phyloP scores from a whole-genome alignment of 2,797 vertebrate genomes.

The Rhadinocentrus ornatus region DNA sequence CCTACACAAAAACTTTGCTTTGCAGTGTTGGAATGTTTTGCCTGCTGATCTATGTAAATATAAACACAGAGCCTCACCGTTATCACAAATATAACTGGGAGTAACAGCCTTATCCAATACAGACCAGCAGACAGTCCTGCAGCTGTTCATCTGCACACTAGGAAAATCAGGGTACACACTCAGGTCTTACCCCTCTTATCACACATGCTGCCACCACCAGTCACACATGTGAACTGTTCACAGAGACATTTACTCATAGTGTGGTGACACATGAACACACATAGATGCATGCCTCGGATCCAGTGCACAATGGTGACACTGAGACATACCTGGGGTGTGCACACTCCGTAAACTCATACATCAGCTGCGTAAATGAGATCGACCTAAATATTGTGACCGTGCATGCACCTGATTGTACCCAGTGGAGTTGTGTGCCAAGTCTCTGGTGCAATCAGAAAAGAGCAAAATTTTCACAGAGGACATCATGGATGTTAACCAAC shows the following conservation, averaged over 20 bases:
- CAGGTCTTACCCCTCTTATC: slow-evolving; percentile 61
- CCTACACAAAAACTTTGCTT: slow-evolving; percentile 40
- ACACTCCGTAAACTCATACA: slow-evolving; percentile 15
- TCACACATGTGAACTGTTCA: slow-evolving; percentile 60
- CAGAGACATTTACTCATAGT: slow-evolving; percentile 61
- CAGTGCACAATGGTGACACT: slow-evolving; percentile 35
- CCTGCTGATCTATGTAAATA: slow-evolving; percentile 67
- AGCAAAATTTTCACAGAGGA: slow-evolving; percentile 36
- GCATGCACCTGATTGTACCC: slow-evolving; percentile 37
- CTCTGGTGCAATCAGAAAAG: slow-evolving; percentile 28
- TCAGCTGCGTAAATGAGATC: slow-evolving; percentile 17
- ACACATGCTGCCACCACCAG: slow-evolving; percentile 64
- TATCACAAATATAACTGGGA: slow-evolving; percentile 69
- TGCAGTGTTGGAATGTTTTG: slow-evolving; percentile 52
- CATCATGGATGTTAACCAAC: slow-evolving; percentile 41
- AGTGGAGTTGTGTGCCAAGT: slow-evolving; percentile 29
- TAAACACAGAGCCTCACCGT: slow-evolving; percentile 66
- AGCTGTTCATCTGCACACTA: slow-evolving; percentile 78
- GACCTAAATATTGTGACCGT: slow-evolving; percentile 11
- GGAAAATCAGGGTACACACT: slow-evolving; percentile 69
- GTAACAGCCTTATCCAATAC: slow-evolving; percentile 46
- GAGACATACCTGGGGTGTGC: slow-evolving; percentile 26
- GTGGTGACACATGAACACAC: slow-evolving; percentile 54
- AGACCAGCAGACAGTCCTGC: slow-evolving; percentile 73
- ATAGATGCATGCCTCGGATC: slow-evolving; percentile 18